These are phyloP conservation scores for Odontomyia ornata DNA, from an alignment of 2,888 invertebrate genomes.

Conservation along the genomic window DNA sequence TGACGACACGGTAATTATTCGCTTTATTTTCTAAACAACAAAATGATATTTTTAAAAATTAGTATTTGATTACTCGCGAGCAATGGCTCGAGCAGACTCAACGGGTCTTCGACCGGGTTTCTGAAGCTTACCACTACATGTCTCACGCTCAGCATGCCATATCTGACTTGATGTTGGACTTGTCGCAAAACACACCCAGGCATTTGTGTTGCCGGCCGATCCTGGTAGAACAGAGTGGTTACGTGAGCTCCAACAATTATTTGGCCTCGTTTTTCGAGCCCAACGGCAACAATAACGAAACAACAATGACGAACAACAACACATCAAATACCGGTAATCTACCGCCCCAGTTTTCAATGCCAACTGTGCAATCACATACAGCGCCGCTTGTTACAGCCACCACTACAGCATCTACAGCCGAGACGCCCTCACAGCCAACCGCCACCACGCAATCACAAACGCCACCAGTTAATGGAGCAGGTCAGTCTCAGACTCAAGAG, in stretches of 20 bases:
- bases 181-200: constrained; percentile 74
- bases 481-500: constrained; percentile 49
- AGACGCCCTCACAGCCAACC: constrained; percentile 50
- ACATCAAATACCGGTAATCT: constrained; percentile 14
- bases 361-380: constrained; percentile 29
- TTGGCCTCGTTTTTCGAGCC: constrained; percentile 50
- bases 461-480: constrained; percentile 38
- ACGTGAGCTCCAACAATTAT: constrained; percentile 62
- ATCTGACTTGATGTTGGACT: constrained; percentile 84
- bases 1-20: constrained; percentile 60
- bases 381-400: constrained; percentile 32
- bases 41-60: constrained; percentile 52
- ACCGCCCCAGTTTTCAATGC: constrained; percentile 17
- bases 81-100: constrained; percentile 69
- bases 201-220: constrained; percentile 77
- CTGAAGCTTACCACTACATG: constrained; percentile 83
- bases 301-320: constrained; percentile 49
- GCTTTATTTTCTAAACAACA: no score
- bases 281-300: constrained; percentile 50
- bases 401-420: constrained; percentile 43
- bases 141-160: constrained; percentile 89
- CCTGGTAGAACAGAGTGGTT: constrained; percentile 72
- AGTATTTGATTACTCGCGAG: no score
- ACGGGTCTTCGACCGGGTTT: constrained; percentile 75
- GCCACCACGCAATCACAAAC: constrained; percentile 44